Evolutionary conservation across 2,797 vertebrate genomes (phyloP).

Genomic region (Gadopsis marmoratus): DNA sequence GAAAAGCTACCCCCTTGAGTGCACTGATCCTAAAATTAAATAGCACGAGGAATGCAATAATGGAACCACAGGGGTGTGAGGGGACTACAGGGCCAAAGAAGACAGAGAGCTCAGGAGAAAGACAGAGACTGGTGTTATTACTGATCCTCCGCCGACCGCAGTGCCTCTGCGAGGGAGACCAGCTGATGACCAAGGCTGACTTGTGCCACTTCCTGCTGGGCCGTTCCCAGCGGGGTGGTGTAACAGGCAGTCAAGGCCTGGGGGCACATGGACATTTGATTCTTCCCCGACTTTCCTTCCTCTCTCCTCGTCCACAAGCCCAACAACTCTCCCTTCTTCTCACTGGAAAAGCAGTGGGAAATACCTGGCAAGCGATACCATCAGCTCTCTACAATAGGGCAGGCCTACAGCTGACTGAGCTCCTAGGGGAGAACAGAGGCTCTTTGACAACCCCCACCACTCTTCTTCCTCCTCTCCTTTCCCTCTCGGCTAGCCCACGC

Average conservation of each 20-base stretch:
- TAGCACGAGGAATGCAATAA: slow-evolving; percentile 81
- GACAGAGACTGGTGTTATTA: slow-evolving; percentile 40
- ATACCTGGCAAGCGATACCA: slow-evolving; percentile 80
- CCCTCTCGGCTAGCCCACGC: slow-evolving; percentile 82
- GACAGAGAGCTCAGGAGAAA: slow-evolving; percentile 27
- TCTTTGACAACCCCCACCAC: slow-evolving; percentile 78
- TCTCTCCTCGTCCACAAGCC: slow-evolving; percentile 39
- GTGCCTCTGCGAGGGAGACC: slow-evolving; percentile 30
- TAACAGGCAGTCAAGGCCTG: slow-evolving; percentile 34
- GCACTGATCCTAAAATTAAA: slow-evolving; percentile 80
- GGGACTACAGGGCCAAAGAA: slow-evolving; percentile 43
- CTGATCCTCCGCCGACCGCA: slow-evolving; percentile 44
- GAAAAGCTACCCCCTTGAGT: slow-evolving; percentile 47
- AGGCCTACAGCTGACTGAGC: slow-evolving; percentile 82
- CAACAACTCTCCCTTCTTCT: slow-evolving; percentile 63
- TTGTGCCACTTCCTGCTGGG: slow-evolving; percentile 67
- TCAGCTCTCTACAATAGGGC: slow-evolving; percentile 76
- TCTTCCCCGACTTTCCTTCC: slow-evolving; percentile 50
- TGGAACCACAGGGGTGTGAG: slow-evolving; percentile 61
- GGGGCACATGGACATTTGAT: slow-evolving; percentile 52
- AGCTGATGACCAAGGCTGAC: slow-evolving; percentile 52
- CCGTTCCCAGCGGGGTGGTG: slow-evolving; percentile 11
- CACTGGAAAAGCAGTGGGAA: slow-evolving; percentile 72
- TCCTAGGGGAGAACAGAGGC: slow-evolving; percentile 84
- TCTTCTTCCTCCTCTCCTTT: slow-evolving; percentile 49